Percentiles rank a stretch among this genome's conserved stretches.
Evolutionary conservation across 2,113 vertebrate species (phyloP).

Genomic region (Saguinus imperator): DNA sequence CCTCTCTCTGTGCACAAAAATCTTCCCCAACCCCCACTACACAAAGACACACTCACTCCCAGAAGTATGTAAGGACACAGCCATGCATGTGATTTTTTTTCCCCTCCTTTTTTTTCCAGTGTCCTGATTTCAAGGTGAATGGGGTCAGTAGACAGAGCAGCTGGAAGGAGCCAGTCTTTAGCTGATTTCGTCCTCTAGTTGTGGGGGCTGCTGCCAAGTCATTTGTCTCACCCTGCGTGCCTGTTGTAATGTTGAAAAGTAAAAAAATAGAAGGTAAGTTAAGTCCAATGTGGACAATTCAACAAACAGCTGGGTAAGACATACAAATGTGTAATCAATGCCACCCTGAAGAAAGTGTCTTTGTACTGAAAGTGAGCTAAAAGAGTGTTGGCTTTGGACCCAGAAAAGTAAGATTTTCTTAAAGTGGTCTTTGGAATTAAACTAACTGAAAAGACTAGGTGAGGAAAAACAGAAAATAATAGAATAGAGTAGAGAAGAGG

Average conservation of each 20-base stretch:
- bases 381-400: background rate
- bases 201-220: constrained; percentile 29
- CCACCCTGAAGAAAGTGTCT: background rate
- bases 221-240: background rate
- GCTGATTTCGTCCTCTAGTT: constrained; percentile 8
- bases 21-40: background rate
- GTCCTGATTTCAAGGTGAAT: constrained; percentile 19
- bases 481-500: too few relatives aligned
- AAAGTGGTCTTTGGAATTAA: background rate
- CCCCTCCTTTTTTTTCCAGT: background rate
- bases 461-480: background rate
- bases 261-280: constrained; percentile 17
- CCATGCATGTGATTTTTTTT: background rate
- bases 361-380: background rate
- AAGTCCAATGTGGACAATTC: background rate
- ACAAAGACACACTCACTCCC: background rate
- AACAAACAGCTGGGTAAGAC: background rate
- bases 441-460: background rate
- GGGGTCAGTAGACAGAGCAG: background rate
- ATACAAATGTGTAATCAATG: background rate
- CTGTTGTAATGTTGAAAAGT: constrained; percentile 3
- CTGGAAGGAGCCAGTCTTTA: background rate
- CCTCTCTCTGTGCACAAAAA: background rate
- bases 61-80: background rate
- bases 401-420: background rate